phyloP scores from a whole-genome alignment of 1,140 invertebrate species.

The Drosophila trapezifrons region DNA sequence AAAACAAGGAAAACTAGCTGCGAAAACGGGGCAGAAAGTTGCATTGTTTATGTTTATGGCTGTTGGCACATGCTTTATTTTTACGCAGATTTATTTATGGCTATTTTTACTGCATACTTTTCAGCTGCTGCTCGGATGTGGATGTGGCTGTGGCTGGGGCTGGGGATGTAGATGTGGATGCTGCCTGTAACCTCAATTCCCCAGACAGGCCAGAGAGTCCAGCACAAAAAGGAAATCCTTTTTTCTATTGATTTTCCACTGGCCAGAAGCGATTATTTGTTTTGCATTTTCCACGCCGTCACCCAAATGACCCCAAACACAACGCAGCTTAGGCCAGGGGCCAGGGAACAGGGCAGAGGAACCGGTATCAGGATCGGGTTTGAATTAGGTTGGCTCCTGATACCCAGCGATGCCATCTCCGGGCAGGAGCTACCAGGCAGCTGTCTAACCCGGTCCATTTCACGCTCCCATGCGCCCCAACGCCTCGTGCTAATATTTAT shows the following conservation, averaged over 20 bases:
- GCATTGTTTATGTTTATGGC: conserved; percentile 68
- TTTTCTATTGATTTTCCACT: conserved; percentile 56
- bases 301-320: conserved; percentile 57
- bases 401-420: conserved; percentile 28
- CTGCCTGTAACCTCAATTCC: conserved; percentile 53
- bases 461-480: conserved; percentile 36
- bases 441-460: conserved; percentile 28
- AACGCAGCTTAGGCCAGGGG: conserved; percentile 2
- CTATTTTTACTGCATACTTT: conserved; percentile 61
- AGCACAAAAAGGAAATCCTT: conserved; percentile 39
- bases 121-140: conserved; percentile 36
- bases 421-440: background rate
- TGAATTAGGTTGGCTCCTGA: conserved; percentile 1
- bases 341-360: background rate
- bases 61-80: conserved; percentile 66
- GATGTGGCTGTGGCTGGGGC: background rate
- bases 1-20: conserved; percentile 37
- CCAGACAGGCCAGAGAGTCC: conserved; percentile 28
- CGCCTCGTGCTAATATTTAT: conserved; percentile 56
- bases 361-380: background rate
- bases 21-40: conserved; percentile 48
- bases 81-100: conserved; percentile 65
- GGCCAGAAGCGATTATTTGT: conserved; percentile 59
- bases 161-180: conserved; percentile 5
- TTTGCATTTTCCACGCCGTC: conserved; percentile 63